These are phyloP conservation scores for Chironomus tentans DNA, from an alignment of 2,888 invertebrate genomes.

Conservation along the genomic window DNA sequence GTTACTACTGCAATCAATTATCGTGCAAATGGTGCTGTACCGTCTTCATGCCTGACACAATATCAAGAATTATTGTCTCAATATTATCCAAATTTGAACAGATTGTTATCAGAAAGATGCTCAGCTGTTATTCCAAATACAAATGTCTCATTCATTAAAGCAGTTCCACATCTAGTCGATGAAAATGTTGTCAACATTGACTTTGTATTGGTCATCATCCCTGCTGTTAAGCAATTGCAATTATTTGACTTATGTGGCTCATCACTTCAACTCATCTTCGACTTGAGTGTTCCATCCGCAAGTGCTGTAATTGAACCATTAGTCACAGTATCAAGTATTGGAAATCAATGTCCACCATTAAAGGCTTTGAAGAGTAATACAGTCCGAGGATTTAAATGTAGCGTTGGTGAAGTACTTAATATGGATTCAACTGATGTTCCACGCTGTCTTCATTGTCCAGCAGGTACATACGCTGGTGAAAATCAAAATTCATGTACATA, in stretches of 20 bases:
- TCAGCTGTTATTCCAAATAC: slow-evolving; percentile 87
- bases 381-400: slow-evolving; percentile 84
- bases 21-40: slow-evolving; percentile 82
- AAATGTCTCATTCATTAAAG: slow-evolving; percentile 82
- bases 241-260: slow-evolving; percentile 92
- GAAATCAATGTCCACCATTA: slow-evolving; percentile 86
- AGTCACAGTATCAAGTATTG: slow-evolving; percentile 79
- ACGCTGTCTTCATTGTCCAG: slow-evolving; percentile 91
- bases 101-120: slow-evolving; percentile 78
- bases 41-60: slow-evolving; percentile 70
- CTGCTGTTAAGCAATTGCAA: slow-evolving; percentile 81
- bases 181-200: slow-evolving; percentile 86
- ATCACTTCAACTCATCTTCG: slow-evolving; percentile 86
- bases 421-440: slow-evolving; percentile 88
- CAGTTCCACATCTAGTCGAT: slow-evolving; percentile 67
- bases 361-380: slow-evolving; percentile 78
- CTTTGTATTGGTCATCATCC: slow-evolving; percentile 77
- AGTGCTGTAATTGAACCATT: slow-evolving; percentile 83
- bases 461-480: slow-evolving; percentile 85
- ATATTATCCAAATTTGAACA: slow-evolving; percentile 70
- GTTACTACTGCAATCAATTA: slow-evolving; percentile 79
- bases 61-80: slow-evolving; percentile 76
- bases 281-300: slow-evolving; percentile 85
- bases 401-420: slow-evolving; percentile 85
- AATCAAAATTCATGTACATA: slow-evolving; percentile 85